Evolutionary conservation across 2,113 vertebrate genomes (phyloP).

Genomic region (Leuciscus idus): DNA sequence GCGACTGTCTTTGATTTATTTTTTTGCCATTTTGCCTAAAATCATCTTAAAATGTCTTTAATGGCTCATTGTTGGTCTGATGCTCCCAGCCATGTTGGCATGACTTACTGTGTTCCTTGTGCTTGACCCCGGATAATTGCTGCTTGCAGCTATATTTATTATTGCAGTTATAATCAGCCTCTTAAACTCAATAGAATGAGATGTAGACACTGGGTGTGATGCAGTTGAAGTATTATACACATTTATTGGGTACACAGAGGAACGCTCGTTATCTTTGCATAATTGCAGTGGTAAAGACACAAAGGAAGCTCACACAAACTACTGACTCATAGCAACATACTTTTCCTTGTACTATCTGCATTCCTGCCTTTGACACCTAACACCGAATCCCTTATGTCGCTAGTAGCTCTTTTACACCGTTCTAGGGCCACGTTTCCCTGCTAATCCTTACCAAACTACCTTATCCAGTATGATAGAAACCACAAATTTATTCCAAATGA

Average conservation of each 20-base stretch:
- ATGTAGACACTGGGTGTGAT: neutral
- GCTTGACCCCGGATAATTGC: too few species aligned
- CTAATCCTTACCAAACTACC: neutral
- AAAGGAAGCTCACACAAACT: constrained; percentile 2
- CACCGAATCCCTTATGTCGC: neutral
- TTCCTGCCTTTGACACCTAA: neutral
- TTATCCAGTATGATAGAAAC: neutral
- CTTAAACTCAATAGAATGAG: neutral
- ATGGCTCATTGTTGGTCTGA: too few species aligned
- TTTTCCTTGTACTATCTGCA: neutral
- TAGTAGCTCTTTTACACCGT: neutral
- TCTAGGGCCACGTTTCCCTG: neutral
- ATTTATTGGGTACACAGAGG: neutral
- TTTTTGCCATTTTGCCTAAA: too few species aligned
- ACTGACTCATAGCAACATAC: neutral
- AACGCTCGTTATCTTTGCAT: neutral
- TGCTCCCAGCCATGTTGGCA: too few species aligned
- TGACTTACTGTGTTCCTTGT: too few species aligned
- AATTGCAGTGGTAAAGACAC: neutral
- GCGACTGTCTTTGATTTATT: too few species aligned
- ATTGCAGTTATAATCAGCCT: neutral
- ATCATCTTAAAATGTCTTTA: too few species aligned
- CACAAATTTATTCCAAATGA: neutral
- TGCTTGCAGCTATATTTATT: too few species aligned
- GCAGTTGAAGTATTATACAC: neutral